A percentile compares a stretch with the other conserved stretches of the same genome.
These are phyloP conservation scores for Rhinichthys osculus DNA, from an alignment of 2,797 vertebrate genomes.

Conservation along the genomic window DNA sequence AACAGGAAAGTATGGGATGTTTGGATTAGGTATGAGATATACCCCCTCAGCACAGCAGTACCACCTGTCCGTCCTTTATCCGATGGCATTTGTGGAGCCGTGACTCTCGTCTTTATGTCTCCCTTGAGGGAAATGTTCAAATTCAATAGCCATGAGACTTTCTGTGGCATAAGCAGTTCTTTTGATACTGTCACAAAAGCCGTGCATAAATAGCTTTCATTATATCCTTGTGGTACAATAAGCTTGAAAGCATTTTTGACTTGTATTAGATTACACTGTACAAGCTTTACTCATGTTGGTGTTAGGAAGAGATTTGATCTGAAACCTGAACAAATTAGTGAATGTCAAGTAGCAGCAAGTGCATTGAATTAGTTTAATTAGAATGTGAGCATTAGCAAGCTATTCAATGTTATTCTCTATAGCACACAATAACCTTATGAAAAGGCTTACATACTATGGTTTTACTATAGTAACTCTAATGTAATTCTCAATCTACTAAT, in stretches of 20 bases:
- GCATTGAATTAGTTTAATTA: not conserved
- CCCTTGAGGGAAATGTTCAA: conserved; percentile 41
- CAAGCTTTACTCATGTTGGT: conserved; percentile 17
- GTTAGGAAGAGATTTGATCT: not conserved
- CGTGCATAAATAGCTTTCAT: conserved; percentile 31
- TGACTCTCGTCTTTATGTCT: conserved; percentile 37
- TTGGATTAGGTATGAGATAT: conserved; percentile 10
- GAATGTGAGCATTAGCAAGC: not conserved
- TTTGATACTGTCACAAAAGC: conserved; percentile 34
- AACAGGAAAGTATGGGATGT: not conserved
- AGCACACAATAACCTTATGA: not conserved
- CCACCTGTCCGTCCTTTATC: conserved; percentile 20
- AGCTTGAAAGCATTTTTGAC: conserved; percentile 35
- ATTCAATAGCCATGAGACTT: conserved; percentile 43
- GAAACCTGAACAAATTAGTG: not conserved
- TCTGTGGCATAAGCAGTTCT: conserved; percentile 40
- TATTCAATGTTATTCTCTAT: not conserved
- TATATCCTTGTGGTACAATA: conserved; percentile 19
- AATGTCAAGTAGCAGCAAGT: not conserved
- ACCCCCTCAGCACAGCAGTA: not conserved
- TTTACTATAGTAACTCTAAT: conserved; percentile 1
- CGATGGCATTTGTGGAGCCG: conserved; percentile 25
- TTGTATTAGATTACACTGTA: conserved; percentile 36
- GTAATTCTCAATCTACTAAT: not conserved
- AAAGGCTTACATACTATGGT: not conserved